phyloP scores from a whole-genome alignment of 2,888 invertebrate genomes.

The Sialis lutaria region DNA sequence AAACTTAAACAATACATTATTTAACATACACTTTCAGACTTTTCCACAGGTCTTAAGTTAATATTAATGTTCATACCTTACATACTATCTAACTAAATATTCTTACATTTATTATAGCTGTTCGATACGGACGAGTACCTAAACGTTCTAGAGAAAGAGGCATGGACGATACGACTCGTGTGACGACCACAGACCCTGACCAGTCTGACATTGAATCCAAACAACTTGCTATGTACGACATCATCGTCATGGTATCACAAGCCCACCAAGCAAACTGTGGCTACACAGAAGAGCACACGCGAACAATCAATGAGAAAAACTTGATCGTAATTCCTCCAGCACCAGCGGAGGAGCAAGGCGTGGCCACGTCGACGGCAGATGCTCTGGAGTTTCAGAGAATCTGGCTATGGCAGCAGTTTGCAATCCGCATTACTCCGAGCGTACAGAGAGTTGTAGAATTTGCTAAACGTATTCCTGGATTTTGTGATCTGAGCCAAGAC shows the following conservation, averaged over 20 bases:
- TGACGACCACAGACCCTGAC: constrained; percentile 26
- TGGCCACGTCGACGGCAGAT: constrained; percentile 36
- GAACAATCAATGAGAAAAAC: constrained; percentile 49
- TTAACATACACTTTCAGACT: too few species aligned
- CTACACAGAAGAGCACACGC: constrained; percentile 70
- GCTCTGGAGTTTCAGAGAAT: constrained; percentile 57
- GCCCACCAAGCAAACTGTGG: constrained; percentile 80
- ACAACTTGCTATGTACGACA: constrained; percentile 56
- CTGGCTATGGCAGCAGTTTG: constrained; percentile 79
- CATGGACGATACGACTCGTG: constrained; percentile 32
- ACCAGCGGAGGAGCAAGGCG: constrained; percentile 3
- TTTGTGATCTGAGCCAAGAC: constrained; percentile 78
- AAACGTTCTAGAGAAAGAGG: constrained; percentile 76
- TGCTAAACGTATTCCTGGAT: constrained; percentile 87
- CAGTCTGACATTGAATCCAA: constrained; percentile 25
- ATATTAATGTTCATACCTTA: too few species aligned
- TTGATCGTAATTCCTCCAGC: constrained; percentile 35
- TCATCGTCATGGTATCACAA: constrained; percentile 60
- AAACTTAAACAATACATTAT: too few species aligned
- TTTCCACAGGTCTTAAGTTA: too few species aligned
- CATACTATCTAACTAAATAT: too few species aligned
- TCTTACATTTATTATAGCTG: constrained; percentile 44
- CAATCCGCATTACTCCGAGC: constrained; percentile 69
- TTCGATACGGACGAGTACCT: constrained; percentile 90
- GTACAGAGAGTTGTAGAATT: constrained; percentile 93